phyloP scores from a whole-genome alignment of 2,113 vertebrate genomes.

The Xenopus laevis region DNA sequence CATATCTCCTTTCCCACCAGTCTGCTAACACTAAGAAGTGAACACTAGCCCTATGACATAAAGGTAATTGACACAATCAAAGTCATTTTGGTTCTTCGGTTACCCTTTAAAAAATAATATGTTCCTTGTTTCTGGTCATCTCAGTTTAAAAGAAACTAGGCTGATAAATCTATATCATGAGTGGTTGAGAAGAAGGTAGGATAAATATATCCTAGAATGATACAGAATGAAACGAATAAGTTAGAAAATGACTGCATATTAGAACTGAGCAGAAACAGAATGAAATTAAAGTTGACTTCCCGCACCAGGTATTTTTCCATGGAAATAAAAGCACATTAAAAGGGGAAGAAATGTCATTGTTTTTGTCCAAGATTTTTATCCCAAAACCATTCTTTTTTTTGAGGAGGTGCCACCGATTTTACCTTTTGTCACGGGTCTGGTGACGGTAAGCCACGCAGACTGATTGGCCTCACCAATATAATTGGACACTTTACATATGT shows the following conservation, averaged over 20 bases:
- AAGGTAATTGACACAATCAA: too few relatives aligned
- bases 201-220: too few relatives aligned
- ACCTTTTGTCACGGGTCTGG: constrained; percentile 90
- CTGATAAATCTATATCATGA: background rate
- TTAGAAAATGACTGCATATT: constrained; percentile 28
- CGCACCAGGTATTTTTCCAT: constrained; percentile 94
- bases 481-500: constrained; percentile 99
- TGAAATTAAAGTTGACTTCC: constrained; percentile 66
- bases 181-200: background rate
- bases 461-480: constrained; percentile 99
- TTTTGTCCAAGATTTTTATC: constrained; percentile 45
- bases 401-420: constrained; percentile 65
- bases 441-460: constrained; percentile 98
- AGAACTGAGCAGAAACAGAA: constrained; percentile 52
- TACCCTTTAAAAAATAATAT: too few relatives aligned
- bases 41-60: too few relatives aligned
- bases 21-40: too few relatives aligned
- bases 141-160: too few relatives aligned
- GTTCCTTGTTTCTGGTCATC: too few relatives aligned
- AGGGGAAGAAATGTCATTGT: constrained; percentile 56
- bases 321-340: constrained; percentile 73
- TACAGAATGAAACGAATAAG: background rate
- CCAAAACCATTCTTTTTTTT: constrained; percentile 43
- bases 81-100: too few relatives aligned
- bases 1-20: too few relatives aligned